These are phyloP conservation scores for Poecile atricapillus DNA, from an alignment of 2,113 vertebrate genomes.

Conservation along the genomic window DNA sequence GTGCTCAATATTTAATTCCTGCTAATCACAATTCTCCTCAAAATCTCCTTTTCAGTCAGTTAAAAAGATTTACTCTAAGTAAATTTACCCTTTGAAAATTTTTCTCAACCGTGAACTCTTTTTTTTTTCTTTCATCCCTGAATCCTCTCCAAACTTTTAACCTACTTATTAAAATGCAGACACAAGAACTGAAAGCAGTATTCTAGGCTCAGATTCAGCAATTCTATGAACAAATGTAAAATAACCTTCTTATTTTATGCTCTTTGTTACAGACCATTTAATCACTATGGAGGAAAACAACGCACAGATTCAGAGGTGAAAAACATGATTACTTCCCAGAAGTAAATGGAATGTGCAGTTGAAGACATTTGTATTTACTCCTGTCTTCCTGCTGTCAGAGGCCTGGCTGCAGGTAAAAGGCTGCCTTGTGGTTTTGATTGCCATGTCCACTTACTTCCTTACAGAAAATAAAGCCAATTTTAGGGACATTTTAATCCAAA, in stretches of 20 bases:
- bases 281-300: background rate
- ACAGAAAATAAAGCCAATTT: background rate
- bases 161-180: background rate
- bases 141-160: background rate
- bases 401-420: background rate
- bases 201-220: background rate
- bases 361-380: background rate
- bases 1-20: background rate
- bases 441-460: background rate
- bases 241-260: background rate
- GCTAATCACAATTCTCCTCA: background rate
- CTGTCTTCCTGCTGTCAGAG: background rate
- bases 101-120: background rate
- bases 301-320: background rate
- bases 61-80: background rate
- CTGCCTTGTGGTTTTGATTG: background rate
- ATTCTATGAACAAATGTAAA: background rate
- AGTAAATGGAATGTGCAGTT: background rate
- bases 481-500: background rate
- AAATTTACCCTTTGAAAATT: background rate
- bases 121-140: background rate
- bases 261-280: background rate
- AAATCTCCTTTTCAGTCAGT: background rate
- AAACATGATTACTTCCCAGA: background rate
- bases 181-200: background rate